A percentile compares a stretch with the other conserved stretches of the same genome.
Conservation (phyloP, 2,797 vertebrate species). For the Lacerta viridis region DNA sequence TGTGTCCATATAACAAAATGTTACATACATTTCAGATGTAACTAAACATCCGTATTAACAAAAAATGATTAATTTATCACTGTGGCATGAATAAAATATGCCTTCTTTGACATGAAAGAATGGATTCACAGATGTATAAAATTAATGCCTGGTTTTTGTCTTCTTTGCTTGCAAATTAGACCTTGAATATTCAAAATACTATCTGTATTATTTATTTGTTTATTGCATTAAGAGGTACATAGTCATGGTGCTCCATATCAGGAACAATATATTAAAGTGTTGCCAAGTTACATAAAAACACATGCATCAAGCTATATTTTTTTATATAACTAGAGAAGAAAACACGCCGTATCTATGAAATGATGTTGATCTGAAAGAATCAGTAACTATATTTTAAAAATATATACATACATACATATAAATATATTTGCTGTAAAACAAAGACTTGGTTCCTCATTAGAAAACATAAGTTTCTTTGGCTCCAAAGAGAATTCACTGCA, state of each 20-base stretch:
- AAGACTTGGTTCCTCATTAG: conserved; percentile 45
- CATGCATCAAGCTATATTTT: conserved; percentile 21
- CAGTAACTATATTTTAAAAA: conserved; percentile 10
- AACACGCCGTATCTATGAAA: conserved; percentile 50
- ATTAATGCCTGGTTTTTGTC: conserved; percentile 29
- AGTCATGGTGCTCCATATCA: conserved; percentile 55
- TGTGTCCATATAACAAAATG: background rate
- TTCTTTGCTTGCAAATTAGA: background rate
- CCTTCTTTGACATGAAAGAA: conserved; percentile 27
- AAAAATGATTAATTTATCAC: conserved; percentile 28
- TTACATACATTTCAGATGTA: background rate
- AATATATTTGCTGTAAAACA: conserved; percentile 32
- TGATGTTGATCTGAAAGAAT: conserved; percentile 41
- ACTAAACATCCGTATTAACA: background rate
- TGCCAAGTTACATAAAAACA: conserved; percentile 46
- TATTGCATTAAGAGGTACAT: background rate
- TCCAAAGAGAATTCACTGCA: conserved; percentile 56
- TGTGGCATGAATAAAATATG: conserved; percentile 39
- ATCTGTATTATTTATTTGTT: too few relatives aligned
- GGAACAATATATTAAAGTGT: conserved; percentile 45
- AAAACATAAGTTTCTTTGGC: conserved; percentile 47
- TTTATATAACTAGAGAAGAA: conserved; percentile 45
- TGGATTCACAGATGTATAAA: conserved; percentile 12
- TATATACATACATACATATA: background rate
- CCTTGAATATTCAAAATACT: conserved; percentile 51